phyloP scores from a whole-genome alignment of 2,888 invertebrate species.

The Drosophila anomalata region DNA sequence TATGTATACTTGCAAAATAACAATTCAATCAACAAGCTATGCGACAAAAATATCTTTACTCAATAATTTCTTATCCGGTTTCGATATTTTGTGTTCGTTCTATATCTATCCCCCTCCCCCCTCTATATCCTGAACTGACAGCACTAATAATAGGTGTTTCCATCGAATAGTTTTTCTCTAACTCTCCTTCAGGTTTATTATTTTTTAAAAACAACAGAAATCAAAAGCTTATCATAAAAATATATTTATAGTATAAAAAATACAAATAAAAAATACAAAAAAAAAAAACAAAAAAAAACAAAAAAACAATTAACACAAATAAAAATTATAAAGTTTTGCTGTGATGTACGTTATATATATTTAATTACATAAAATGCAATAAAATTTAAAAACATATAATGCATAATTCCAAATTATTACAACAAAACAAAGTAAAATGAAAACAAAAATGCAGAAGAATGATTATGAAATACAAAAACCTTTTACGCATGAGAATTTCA shows the following conservation, averaged over 20 bases:
- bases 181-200: slow-evolving; percentile 30
- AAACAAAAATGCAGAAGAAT: slow-evolving; percentile 31
- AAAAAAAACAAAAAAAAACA: slow-evolving; percentile 12
- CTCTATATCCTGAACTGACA: slow-evolving; percentile 35
- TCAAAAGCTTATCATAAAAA: slow-evolving; percentile 61
- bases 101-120: background rate
- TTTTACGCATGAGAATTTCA: slow-evolving; percentile 75
- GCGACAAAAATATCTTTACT: slow-evolving; percentile 34
- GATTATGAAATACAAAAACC: slow-evolving; percentile 44
- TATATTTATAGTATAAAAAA: slow-evolving; percentile 57
- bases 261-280: slow-evolving; percentile 37
- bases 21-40: slow-evolving; percentile 69
- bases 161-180: slow-evolving; percentile 26
- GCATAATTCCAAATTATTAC: slow-evolving; percentile 71
- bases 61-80: slow-evolving; percentile 27
- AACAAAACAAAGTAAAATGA: slow-evolving; percentile 46
- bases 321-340: slow-evolving; percentile 83
- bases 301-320: slow-evolving; percentile 51
- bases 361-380: slow-evolving; percentile 77
- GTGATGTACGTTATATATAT: slow-evolving; percentile 84
- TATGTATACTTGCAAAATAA: slow-evolving; percentile 56
- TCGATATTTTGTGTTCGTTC: slow-evolving; percentile 34
- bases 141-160: slow-evolving; percentile 33
- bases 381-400: slow-evolving; percentile 64
- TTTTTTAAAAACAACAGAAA: slow-evolving; percentile 33